Conservation (phyloP, 2,113 vertebrate genomes). For the Ochotona curzoniae region DNA sequence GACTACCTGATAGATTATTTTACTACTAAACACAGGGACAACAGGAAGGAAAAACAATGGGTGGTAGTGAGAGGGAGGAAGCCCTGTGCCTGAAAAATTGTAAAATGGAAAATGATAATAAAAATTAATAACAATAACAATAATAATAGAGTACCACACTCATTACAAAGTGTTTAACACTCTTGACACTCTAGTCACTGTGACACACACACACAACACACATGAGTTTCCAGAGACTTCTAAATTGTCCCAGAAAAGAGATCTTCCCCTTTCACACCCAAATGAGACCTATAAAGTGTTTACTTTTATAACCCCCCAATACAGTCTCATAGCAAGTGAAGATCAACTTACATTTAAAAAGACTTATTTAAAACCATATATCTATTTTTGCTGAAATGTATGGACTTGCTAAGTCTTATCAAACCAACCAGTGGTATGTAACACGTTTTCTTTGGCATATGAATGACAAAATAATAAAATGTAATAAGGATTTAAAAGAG, state of each 20-base stretch:
- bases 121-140: too few species aligned
- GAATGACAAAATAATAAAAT: background rate
- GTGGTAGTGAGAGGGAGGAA: too few species aligned
- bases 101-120: too few species aligned
- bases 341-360: background rate
- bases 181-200: background rate
- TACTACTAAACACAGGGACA: too few species aligned
- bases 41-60: too few species aligned
- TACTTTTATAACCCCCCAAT: background rate
- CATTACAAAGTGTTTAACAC: background rate
- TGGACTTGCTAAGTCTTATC: background rate
- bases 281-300: background rate
- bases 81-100: too few species aligned
- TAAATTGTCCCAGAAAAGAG: background rate
- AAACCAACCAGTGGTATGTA: background rate
- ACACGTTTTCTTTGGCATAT: background rate
- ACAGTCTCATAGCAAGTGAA: background rate
- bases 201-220: background rate
- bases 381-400: conserved; percentile 10
- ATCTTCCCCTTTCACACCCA: background rate
- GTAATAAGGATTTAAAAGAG: background rate
- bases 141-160: background rate
- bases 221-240: background rate
- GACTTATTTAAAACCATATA: background rate
- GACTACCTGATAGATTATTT: too few species aligned